Evolutionary conservation across 1,140 invertebrate species (phyloP), one percentile per base, ranked within the genome.

Genomic region (Lysiphlebus fabarum): DNA sequence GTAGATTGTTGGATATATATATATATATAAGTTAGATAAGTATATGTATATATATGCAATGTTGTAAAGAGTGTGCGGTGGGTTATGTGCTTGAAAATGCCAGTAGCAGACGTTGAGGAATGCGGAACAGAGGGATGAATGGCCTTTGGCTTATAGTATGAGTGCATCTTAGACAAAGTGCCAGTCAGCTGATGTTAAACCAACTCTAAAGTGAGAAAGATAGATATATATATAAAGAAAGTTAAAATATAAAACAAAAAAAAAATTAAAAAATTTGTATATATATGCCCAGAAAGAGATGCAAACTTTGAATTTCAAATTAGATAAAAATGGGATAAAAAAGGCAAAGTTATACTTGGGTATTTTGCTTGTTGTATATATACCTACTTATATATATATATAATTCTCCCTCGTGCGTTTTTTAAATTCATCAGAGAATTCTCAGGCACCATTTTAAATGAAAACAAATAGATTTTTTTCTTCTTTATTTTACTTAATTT

Each of bases 261-360:
- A 26, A 26, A 26, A 26, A 26, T 1, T 26, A 26, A 26, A 26
- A 26, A 26, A 26, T n/a, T n/a, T n/a, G n/a, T n/a, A n/a, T n/a
- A 26, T 2, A 26, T 2, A 26, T 26, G 4, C 2, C 17, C 1
- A 1, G 17, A 26, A 26, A 26, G 17, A 26, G 17, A 26, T 26
- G 17, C 17, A 26, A 26, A 26, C 63, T 61, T 69, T 66, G 66
- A 69, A 68, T 71, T 67, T 67, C 67, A 69, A 70, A 70, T 70
- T 69, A 69, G 62, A 56, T 56, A 36, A 54, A 53, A 60, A 26
- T n/a, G n/a, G n/a, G 4, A 26, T 26, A 26, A 26, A 26, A 26
- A 26, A 26, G 17, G 17, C 17, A 26, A 26, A 26, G 2, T 26
- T 26, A 26, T 26, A 26, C 17, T 26, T 26, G 17, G 17, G 17